Conservation (phyloP, 2,888 invertebrate species). For the Drosophila subsilvestris region DNA sequence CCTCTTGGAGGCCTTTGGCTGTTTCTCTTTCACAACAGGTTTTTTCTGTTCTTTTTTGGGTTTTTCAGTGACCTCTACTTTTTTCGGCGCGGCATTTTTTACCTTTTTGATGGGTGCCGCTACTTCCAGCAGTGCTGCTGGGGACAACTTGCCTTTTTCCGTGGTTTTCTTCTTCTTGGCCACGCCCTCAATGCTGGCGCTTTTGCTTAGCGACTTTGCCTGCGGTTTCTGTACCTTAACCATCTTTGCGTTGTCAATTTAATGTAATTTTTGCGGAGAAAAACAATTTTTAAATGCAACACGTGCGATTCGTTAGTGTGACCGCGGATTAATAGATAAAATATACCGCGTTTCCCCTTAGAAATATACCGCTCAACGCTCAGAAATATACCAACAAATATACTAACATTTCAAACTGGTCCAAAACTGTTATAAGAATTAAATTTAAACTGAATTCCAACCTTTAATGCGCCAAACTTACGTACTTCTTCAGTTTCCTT, state of each 20-base stretch:
- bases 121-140: conserved; percentile 10
- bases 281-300: conserved; percentile 42
- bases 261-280: neutral
- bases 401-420: neutral
- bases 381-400: neutral
- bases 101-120: conserved; percentile 12
- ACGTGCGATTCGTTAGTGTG: conserved; percentile 17
- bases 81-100: conserved; percentile 21
- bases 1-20: conserved; percentile 38
- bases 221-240: conserved; percentile 69
- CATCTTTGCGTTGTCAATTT: conserved; percentile 43
- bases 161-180: conserved; percentile 46
- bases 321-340: neutral
- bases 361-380: no score
- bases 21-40: conserved; percentile 16
- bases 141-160: conserved; percentile 26
- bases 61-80: conserved; percentile 5
- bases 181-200: conserved; percentile 42
- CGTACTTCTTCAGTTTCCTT: neutral
- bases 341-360: neutral
- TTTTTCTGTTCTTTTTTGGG: conserved; percentile 17
- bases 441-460: neutral
- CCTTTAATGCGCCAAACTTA: conserved; percentile 2
- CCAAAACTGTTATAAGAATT: no score
- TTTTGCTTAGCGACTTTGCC: conserved; percentile 60